Evolutionary conservation across 2,113 vertebrate genomes (phyloP), one percentile per base, ranked within the genome.

Genomic region (Capreolus pygargus): DNA sequence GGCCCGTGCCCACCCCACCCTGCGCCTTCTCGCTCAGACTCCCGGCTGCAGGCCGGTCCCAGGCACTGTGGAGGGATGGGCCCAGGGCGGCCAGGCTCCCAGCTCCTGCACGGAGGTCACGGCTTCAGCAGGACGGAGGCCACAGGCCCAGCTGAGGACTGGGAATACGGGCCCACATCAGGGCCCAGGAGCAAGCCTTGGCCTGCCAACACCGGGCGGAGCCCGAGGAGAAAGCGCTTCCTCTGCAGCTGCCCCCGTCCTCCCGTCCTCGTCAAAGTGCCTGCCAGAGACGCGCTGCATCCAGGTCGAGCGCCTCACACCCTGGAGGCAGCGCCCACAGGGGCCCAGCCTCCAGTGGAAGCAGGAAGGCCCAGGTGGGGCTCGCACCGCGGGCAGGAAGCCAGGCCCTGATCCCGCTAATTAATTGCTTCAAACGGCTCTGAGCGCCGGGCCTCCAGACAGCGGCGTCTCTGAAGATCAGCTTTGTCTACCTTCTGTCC

Each of bases 401-500:
- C 58, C 58, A 60, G 58, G 27, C 36, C 52, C 97, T 47, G 83
- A 45, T 67, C 95, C 93, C 61, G 52, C 96, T 96, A 97, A 87
- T 96, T 58, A 97, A 94, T 61, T 70, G 84, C 52, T 54, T 92
- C 88, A 21, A 61, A 83, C 79, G 21, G 1, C 79, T 60, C 27
- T 0, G 87, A 91, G 96, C 52, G 43, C 8, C 93, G 55, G 87
- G 92, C 64, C 96, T 96, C 96, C 91, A 93, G 83, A 23, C 45
- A 78, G 82, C 5, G 6, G 83, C 95, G 78, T 93, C 89, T 76
- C 96, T 97, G 52, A 84, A 85, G 93, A 96, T 76, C n/a, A 57
- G 84, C 93, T 95, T 83, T 87, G 85, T 97, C 94, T 97, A 86
- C 94, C 91, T 91, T 50, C 81, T 89, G 81, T 97, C 97, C 45